Evolutionary conservation across 2,888 invertebrate genomes (phyloP), one percentile per base, ranked within the genome.

Genomic region (Parelbella ahira): DNA sequence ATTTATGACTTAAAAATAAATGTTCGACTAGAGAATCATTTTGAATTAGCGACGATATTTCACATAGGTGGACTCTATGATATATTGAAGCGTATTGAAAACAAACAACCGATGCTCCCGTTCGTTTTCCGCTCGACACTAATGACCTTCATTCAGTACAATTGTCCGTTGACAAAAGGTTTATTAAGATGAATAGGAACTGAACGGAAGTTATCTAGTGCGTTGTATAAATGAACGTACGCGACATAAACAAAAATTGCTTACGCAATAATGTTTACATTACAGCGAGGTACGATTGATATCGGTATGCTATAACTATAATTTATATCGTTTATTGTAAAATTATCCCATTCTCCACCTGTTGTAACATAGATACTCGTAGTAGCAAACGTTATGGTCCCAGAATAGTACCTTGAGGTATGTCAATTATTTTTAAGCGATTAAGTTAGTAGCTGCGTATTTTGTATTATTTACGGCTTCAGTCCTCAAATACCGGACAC

Each of bases 141-240:
- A 13, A 13, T 20, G 32, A 19, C 32, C 20, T 20, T 39, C 12
- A 33, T 15, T 28, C n/a, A 8, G 2, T n/a, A 18, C 36, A 18
- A 41, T 41, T 41, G 41, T 41, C 21, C 27, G 9, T 13, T 15
- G 33, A 41, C 33, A 41, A 41, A 33, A 41, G 33, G 8, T 18
- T 9, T 33, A 33, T 41, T 27, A 27, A 41, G 33, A 41, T 33
- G 27, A 33, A 41, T 39, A 8, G 10, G 25, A 25, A 25, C 9
- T 2, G 9, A 30, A 20, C 13, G 33, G 5, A 20, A 19, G 4
- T 12, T 12, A 11, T 18, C 25, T 33, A 8, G 8, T 20, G 3
- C 4, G 19, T 10, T 32, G 9, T 18, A 39, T 25, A 30, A 19
- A 32, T 25, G 9, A 25, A 15, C 11, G 3, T 25, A 15, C 5